These are phyloP conservation scores for Cinara cedri DNA, from an alignment of 2,888 invertebrate species.

Conservation along the genomic window DNA sequence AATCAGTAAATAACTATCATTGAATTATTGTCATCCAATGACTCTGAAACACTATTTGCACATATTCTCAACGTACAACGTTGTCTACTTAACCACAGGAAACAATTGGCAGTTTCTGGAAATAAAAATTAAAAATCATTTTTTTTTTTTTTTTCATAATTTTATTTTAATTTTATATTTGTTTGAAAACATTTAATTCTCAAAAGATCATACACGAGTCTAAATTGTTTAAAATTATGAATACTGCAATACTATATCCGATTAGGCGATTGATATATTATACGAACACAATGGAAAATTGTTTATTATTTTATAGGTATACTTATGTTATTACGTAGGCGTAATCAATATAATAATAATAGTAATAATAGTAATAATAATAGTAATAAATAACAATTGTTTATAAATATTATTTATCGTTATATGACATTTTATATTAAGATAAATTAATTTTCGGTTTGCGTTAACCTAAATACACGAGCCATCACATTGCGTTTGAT, in stretches of 20 bases:
- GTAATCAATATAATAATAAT: slow-evolving; percentile 24
- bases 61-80: slow-evolving; percentile 32
- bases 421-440: slow-evolving; percentile 27
- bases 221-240: slow-evolving; percentile 51
- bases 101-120: slow-evolving; percentile 45
- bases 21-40: slow-evolving; percentile 28
- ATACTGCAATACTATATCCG: slow-evolving; percentile 52
- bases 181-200: slow-evolving; percentile 45
- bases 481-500: slow-evolving; percentile 52
- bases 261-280: slow-evolving; percentile 33
- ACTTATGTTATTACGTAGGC: slow-evolving; percentile 42
- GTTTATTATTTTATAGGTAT: slow-evolving; percentile 40
- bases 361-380: slow-evolving; percentile 32
- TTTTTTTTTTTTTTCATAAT: no score
- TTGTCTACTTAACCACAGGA: slow-evolving; percentile 34
- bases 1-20: slow-evolving; percentile 32
- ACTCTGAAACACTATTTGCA: slow-evolving; percentile 17
- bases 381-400: slow-evolving; percentile 55
- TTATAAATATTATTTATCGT: slow-evolving; percentile 38
- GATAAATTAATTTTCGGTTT: slow-evolving; percentile 37
- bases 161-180: slow-evolving; percentile 15
- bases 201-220: slow-evolving; percentile 50
- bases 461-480: slow-evolving; percentile 53
- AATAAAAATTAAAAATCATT: slow-evolving; percentile 36
- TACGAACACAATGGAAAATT: slow-evolving; percentile 52